Evolutionary conservation across 92 coral and sea anemone species (phyloP).

Genomic region (Ricordea florida): DNA sequence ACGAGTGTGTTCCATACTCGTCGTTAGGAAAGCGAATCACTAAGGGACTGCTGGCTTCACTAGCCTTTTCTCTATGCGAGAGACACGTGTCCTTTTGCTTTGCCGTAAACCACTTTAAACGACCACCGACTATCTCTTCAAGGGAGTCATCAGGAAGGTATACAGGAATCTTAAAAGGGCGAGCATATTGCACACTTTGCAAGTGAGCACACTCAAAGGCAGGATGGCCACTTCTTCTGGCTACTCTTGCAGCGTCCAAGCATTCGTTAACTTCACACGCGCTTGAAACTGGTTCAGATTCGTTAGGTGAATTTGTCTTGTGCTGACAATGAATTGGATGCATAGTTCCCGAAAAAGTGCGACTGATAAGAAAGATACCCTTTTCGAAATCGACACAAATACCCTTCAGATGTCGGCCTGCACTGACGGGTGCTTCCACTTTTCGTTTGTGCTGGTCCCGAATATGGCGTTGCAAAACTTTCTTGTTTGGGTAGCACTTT

Average conservation of each 20-base stretch:
- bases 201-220: constrained; percentile 48
- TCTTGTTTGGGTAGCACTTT: constrained; percentile 30
- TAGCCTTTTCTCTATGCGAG: constrained; percentile 12
- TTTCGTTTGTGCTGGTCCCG: constrained; percentile 41
- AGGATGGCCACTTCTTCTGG: constrained; percentile 41
- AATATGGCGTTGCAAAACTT: constrained; percentile 37
- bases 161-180: not conserved
- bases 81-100: constrained; percentile 23
- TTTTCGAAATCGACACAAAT: constrained; percentile 49
- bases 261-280: constrained; percentile 44
- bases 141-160: constrained; percentile 11
- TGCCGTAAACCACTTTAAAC: constrained; percentile 35
- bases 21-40: constrained; percentile 22
- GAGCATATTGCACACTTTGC: constrained; percentile 47
- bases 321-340: constrained; percentile 52
- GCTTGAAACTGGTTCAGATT: not conserved
- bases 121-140: constrained; percentile 10
- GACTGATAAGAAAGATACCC: constrained; percentile 51
- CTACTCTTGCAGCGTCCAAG: constrained; percentile 40
- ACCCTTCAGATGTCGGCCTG: constrained; percentile 31
- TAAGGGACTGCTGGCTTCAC: constrained; percentile 13
- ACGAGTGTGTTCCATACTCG: not conserved
- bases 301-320: not conserved
- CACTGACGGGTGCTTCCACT: constrained; percentile 22
- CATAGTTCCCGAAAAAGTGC: constrained; percentile 46